These are phyloP conservation scores for Adoxophyes honmai DNA, from an alignment of 1,140 invertebrate genomes.

Conservation along the genomic window DNA sequence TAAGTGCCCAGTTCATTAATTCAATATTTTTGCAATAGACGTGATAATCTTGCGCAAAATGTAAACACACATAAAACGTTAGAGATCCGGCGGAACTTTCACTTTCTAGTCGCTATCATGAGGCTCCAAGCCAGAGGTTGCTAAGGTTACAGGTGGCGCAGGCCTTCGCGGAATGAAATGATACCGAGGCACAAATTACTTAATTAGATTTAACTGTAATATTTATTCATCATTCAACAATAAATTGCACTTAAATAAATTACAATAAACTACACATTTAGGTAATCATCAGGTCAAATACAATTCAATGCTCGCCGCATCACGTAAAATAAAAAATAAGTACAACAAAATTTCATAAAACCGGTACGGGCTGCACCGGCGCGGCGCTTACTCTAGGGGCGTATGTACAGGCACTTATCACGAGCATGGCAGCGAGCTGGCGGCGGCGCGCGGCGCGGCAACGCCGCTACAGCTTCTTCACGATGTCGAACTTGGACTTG, in stretches of 20 bases:
- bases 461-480: slow-evolving; percentile 83
- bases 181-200: too few species aligned
- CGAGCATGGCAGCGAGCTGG: slow-evolving; percentile 17
- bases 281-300: slow-evolving; percentile 52
- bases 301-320: slow-evolving; percentile 28
- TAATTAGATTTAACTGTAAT: slow-evolving; percentile 31
- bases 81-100: slow-evolving; percentile 2
- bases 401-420: slow-evolving; percentile 25
- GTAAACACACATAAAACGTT: background rate
- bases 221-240: slow-evolving; percentile 59
- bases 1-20: slow-evolving; percentile 2
- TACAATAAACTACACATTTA: slow-evolving; percentile 62
- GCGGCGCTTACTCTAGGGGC: slow-evolving; percentile 29
- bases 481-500: slow-evolving; percentile 94
- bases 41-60: too few species aligned
- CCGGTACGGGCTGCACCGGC: background rate
- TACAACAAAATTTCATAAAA: slow-evolving; percentile 34
- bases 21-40: background rate
- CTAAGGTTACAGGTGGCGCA: too few species aligned
- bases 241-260: slow-evolving; percentile 62
- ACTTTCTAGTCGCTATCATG: background rate
- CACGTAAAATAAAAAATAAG: slow-evolving; percentile 37
- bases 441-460: slow-evolving; percentile 25
- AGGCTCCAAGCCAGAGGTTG: too few species aligned
- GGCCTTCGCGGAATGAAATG: too few species aligned